These are phyloP conservation scores for Actenoides hombroni DNA, from an alignment of 2,113 vertebrate species.

Conservation along the genomic window DNA sequence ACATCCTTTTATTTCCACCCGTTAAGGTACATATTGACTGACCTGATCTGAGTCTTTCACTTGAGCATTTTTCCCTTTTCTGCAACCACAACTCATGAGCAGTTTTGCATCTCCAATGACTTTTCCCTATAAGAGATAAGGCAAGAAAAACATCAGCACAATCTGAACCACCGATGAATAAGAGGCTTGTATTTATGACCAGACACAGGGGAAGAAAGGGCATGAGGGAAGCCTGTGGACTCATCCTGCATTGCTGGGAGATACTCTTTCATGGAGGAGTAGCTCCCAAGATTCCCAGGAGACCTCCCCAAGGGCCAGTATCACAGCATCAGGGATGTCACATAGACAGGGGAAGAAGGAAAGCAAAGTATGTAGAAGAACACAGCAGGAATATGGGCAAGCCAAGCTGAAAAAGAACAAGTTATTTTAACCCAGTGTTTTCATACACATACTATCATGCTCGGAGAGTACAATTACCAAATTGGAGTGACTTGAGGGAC, in stretches of 20 bases:
- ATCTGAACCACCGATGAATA: neutral
- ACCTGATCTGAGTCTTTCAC: conserved; percentile 60
- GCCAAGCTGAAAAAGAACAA: neutral
- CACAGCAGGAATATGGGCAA: neutral
- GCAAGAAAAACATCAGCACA: neutral
- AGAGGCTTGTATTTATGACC: neutral
- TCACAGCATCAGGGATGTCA: neutral
- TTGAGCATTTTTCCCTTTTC: conserved; percentile 57
- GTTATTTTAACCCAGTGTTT: neutral
- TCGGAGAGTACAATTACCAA: neutral
- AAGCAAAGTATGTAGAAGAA: neutral
- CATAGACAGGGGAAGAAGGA: neutral
- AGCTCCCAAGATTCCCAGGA: neutral
- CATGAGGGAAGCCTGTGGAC: neutral
- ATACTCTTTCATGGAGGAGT: neutral
- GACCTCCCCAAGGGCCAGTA: neutral
- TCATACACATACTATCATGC: neutral
- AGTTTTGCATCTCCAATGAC: conserved; percentile 58
- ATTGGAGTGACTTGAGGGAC: neutral
- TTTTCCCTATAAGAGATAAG: conserved; percentile 54
- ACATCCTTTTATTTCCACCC: neutral
- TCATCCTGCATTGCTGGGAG: neutral
- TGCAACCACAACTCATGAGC: conserved; percentile 62
- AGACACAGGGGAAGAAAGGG: neutral
- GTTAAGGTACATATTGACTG: conserved; percentile 1